A percentile compares a stretch with the other conserved stretches of the same genome.
phyloP scores from a whole-genome alignment of 2,113 vertebrate genomes.

The Tringa solitaria region DNA sequence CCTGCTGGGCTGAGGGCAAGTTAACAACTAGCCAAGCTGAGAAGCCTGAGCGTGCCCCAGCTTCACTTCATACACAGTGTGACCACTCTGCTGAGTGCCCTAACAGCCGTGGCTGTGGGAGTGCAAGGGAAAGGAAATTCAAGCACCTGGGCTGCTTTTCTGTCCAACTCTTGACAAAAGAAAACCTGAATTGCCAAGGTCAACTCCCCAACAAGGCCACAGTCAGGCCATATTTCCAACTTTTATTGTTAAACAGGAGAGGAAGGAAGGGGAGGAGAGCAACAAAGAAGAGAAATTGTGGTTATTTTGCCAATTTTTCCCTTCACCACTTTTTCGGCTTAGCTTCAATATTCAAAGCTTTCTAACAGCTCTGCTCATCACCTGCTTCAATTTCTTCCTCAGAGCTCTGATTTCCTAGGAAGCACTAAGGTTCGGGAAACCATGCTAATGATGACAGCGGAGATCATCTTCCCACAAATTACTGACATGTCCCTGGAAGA shows the following conservation, averaged over 20 bases:
- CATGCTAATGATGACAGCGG: neutral
- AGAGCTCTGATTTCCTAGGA: neutral
- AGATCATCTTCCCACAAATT: neutral
- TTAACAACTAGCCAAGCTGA: neutral
- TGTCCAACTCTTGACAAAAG: neutral
- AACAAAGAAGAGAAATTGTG: neutral
- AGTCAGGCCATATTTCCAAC: neutral
- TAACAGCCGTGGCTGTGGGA: neutral
- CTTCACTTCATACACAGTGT: fast-evolving
- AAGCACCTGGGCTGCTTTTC: neutral
- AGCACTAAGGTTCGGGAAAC: neutral
- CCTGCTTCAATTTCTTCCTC: neutral
- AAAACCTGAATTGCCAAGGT: neutral
- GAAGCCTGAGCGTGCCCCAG: neutral
- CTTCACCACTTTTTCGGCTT: neutral
- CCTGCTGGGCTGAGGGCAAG: neutral
- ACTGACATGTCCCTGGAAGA: neutral
- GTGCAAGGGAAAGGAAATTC: neutral
- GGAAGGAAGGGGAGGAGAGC: neutral
- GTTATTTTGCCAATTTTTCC: neutral
- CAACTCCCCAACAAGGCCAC: neutral
- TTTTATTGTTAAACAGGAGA: neutral
- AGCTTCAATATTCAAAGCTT: neutral
- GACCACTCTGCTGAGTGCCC: neutral
- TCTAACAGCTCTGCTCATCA: neutral